Base-by-base conservation (phyloP, 2,888 invertebrate genomes). In the Lysandra bellargus region DNA sequence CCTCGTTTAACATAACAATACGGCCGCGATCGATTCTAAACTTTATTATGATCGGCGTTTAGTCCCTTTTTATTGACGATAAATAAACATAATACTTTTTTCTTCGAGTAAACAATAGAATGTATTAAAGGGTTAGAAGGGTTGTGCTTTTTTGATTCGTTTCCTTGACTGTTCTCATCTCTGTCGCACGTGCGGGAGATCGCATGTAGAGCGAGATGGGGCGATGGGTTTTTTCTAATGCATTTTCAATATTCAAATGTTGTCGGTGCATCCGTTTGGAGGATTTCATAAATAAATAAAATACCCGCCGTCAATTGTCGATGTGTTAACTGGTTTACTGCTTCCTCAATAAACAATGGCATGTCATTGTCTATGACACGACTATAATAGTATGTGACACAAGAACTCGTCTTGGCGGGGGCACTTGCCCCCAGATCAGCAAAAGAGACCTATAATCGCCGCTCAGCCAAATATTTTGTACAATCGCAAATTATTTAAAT, bases 111-210 rank as follows among this genome's bases (percentile, higher is more conserved):
- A 92, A 91, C 91, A 92, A 91, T 90, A 88, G 89, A 91, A 90
- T 90, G 89, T 87, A 87, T 87, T 85, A 92, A 91, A 92, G 94
- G 93, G 92, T 91, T 88, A 91, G 88, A 93, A 94, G 94, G 94
- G 93, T 93, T 93, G 91, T 89, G 91, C 90, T 92, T 94, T 94
- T 94, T 93, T 91, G 87, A 90, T 89, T 88, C 88, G 91, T 92
- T 93, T 94, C 94, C 94, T 93, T 91, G 90, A 88, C 88, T 84
- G 85, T 82, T 80, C 82, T 82, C 83, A 84, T 92, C 93, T 86
- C 88, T 85, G 81, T 92, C 89, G 83, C 86, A 82, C 89, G 79
- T 81, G 78, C 73, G 60, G 72, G 78, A 80, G 82, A 80, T 80
- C 80, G 79, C 72, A 61, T 81, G 64, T 83, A 80, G 76, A 81